These are phyloP conservation scores for Pseudachorutes palmiensis DNA, from an alignment of 1,140 invertebrate genomes.

Conservation along the genomic window DNA sequence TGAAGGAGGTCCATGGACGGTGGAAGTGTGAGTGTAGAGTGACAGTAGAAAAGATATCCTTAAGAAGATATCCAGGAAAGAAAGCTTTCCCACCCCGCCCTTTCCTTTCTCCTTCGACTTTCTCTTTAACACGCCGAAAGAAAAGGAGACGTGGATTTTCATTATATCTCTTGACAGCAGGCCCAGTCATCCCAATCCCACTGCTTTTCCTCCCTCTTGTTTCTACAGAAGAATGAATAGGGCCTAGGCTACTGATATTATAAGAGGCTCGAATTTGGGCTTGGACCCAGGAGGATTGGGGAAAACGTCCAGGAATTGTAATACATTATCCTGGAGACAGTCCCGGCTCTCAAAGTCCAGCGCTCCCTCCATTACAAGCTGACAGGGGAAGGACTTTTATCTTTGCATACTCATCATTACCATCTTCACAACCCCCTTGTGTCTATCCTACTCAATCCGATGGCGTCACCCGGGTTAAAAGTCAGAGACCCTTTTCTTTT, in stretches of 20 bases:
- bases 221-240: not conserved
- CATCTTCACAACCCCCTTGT: not conserved
- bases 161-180: constrained; percentile 8
- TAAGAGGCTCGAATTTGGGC: too few relatives aligned
- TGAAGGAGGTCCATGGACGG: constrained; percentile 9
- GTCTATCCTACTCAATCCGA: not conserved
- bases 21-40: constrained; percentile 22
- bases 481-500: constrained; percentile 20
- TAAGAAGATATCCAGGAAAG: not conserved
- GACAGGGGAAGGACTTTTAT: constrained; percentile 24
- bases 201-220: not conserved
- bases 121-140: not conserved
- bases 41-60: constrained; percentile 23
- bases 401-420: constrained; percentile 38
- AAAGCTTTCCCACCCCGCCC: constrained; percentile 5
- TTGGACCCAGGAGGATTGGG: constrained; percentile 2
- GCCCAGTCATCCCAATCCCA: too few relatives aligned
- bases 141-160: constrained; percentile 5
- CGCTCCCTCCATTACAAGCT: constrained; percentile 7
- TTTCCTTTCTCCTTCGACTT: constrained; percentile 8
- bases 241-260: constrained; percentile 3
- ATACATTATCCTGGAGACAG: not conserved
- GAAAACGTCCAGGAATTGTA: constrained; percentile 11
- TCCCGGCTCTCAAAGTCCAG: not conserved
- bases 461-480: constrained; percentile 21